A percentile compares a stretch with the other conserved stretches of the same genome.
Evolutionary conservation across 1,140 invertebrate species (phyloP).

Genomic region (Papilio polyxenes): DNA sequence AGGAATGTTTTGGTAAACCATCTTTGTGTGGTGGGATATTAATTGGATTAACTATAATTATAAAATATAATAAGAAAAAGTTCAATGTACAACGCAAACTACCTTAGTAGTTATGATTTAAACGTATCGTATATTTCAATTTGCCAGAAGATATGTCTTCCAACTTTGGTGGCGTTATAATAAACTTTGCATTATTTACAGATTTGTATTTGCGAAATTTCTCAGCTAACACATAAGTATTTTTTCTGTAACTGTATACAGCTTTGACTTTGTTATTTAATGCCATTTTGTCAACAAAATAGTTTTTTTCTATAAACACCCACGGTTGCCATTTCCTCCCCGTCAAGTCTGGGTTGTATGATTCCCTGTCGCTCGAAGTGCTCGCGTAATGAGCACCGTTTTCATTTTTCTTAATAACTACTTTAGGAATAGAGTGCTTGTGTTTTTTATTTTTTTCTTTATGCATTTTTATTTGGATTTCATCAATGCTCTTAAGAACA

Average conservation of each 20-base stretch:
- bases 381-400: slow-evolving; percentile 78
- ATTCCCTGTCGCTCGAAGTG: slow-evolving; percentile 52
- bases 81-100: slow-evolving; percentile 47
- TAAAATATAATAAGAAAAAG: slow-evolving; percentile 35
- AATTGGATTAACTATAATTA: slow-evolving; percentile 41
- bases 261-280: slow-evolving; percentile 67
- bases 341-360: slow-evolving; percentile 69
- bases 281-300: slow-evolving; percentile 77
- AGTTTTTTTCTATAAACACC: slow-evolving; percentile 76
- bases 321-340: slow-evolving; percentile 79
- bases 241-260: slow-evolving; percentile 69
- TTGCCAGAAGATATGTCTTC: slow-evolving; percentile 57
- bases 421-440: slow-evolving; percentile 73
- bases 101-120: slow-evolving; percentile 62
- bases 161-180: slow-evolving; percentile 66
- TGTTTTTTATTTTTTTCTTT: slow-evolving; percentile 71
- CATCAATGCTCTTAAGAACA: slow-evolving; percentile 78
- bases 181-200: slow-evolving; percentile 66
- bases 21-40: slow-evolving; percentile 61
- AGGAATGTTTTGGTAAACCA: slow-evolving; percentile 67
- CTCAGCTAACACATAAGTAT: slow-evolving; percentile 67
- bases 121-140: slow-evolving; percentile 72
- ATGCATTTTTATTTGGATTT: slow-evolving; percentile 73
- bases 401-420: slow-evolving; percentile 77
- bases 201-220: slow-evolving; percentile 74